Conservation (phyloP, 2,113 vertebrate genomes). For the Cromileptes altivelis region DNA sequence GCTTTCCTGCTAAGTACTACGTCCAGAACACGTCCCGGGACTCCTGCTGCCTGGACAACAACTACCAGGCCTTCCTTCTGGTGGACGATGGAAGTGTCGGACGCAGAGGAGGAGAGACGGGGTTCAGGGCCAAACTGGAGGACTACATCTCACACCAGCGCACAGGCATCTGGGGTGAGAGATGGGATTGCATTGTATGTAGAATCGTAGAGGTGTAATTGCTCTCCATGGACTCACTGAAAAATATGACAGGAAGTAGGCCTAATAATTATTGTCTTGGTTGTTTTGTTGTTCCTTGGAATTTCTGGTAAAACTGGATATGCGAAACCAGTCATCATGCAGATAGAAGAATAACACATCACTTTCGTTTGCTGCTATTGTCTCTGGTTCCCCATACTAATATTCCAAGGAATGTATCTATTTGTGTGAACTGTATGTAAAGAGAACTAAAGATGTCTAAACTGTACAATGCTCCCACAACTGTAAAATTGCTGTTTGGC, state of each 20-base stretch:
- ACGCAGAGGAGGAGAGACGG: slow-evolving; percentile 83
- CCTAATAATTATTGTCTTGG: not conserved
- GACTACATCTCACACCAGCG: slow-evolving; percentile 89
- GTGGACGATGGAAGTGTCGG: slow-evolving; percentile 90
- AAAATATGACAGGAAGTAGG: not conserved
- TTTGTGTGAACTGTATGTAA: not conserved
- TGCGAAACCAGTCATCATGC: not conserved
- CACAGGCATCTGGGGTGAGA: slow-evolving; percentile 88
- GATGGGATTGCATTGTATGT: not conserved
- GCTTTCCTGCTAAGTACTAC: slow-evolving; percentile 88
- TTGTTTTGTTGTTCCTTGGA: not conserved
- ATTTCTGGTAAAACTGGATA: not conserved
- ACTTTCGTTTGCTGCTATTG: not conserved
- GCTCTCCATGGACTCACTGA: not conserved
- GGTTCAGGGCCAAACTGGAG: slow-evolving; percentile 89
- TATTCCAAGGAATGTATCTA: not conserved
- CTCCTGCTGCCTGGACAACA: slow-evolving; percentile 88
- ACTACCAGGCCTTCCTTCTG: slow-evolving; percentile 91
- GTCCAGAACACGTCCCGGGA: slow-evolving; percentile 66
- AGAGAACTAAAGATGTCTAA: not conserved
- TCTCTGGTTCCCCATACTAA: not conserved
- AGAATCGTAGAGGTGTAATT: not conserved
- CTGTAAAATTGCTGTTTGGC: not conserved
- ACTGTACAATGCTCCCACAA: not conserved
- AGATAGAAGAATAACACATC: not conserved